Conservation (phyloP, 2,888 invertebrate genomes). For the Poecilobothrus nobilitatus region DNA sequence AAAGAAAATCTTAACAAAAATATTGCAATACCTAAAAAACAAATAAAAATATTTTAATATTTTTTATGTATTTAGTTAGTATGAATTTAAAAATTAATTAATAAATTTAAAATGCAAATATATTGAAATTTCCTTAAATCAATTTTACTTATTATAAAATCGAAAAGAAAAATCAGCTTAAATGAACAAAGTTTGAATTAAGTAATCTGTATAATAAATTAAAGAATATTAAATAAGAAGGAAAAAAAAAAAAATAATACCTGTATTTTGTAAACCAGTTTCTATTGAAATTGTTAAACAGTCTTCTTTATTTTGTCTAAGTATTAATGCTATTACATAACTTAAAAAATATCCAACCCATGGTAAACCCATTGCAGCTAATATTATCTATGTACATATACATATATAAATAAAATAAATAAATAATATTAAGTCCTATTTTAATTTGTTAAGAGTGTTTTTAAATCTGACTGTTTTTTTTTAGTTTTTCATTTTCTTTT, state of each 20-base stretch:
- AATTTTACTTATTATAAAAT: no score
- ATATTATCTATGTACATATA: constrained; percentile 54
- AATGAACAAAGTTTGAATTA: no score
- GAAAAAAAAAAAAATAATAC: constrained; percentile 47
- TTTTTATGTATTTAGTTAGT: background rate
- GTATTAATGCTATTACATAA: constrained; percentile 50
- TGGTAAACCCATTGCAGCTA: constrained; percentile 70
- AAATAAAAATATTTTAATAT: background rate
- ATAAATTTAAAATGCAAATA: no score
- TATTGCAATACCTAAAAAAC: constrained; percentile 58
- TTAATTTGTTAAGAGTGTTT: background rate
- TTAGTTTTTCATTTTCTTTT: no score
- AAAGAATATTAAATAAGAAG: no score
- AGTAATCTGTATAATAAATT: no score
- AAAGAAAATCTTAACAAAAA: constrained; percentile 72
- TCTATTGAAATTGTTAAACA: constrained; percentile 77
- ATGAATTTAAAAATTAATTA: no score
- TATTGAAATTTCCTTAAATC: no score
- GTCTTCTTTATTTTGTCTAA: constrained; percentile 55
- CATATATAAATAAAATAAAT: constrained; percentile 15
- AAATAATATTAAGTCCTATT: no score
- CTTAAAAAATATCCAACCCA: constrained; percentile 71
- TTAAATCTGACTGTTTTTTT: no score
- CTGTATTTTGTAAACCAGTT: constrained; percentile 85
- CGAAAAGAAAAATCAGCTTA: no score